Conservation (phyloP, 2,888 invertebrate genomes). For the Drosophila mayaguana region DNA sequence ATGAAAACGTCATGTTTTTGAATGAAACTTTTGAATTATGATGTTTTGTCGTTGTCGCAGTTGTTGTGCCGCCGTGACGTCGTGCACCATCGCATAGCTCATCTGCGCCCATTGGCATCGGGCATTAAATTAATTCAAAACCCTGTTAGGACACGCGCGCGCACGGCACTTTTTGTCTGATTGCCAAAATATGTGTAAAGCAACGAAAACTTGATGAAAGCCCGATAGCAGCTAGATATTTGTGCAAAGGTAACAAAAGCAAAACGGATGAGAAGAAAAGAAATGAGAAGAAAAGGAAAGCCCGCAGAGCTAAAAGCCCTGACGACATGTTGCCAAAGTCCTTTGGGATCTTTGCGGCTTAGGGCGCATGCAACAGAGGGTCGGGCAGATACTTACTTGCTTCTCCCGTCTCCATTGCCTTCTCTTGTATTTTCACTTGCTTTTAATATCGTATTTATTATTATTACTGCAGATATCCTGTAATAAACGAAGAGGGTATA, state of each 20-base stretch:
- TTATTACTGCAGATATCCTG: constrained; percentile 54
- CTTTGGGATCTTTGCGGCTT: constrained; percentile 66
- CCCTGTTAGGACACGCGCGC: constrained; percentile 78
- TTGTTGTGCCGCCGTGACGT: not conserved
- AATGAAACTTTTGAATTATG: constrained; percentile 82
- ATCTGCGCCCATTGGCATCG: constrained; percentile 48
- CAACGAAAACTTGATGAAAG: constrained; percentile 66
- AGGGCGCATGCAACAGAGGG: constrained; percentile 15
- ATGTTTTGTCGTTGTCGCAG: constrained; percentile 58
- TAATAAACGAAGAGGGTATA: constrained; percentile 1
- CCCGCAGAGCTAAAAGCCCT: constrained; percentile 13
- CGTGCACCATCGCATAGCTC: constrained; percentile 7
- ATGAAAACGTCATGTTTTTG: constrained; percentile 79
- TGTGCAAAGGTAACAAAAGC: constrained; percentile 48
- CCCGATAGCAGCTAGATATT: constrained; percentile 44
- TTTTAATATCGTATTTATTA: constrained; percentile 61
- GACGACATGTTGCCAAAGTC: constrained; percentile 62
- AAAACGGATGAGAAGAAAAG: not conserved
- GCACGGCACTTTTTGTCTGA: constrained; percentile 59
- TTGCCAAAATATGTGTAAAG: constrained; percentile 63
- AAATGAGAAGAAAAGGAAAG: not conserved
- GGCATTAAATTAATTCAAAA: constrained; percentile 82
- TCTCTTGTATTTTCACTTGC: constrained; percentile 63
- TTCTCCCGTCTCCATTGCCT: not conserved
- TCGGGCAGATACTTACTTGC: constrained; percentile 18